Conservation (phyloP, 2,888 invertebrate species). For the Drosophila yooni region DNA sequence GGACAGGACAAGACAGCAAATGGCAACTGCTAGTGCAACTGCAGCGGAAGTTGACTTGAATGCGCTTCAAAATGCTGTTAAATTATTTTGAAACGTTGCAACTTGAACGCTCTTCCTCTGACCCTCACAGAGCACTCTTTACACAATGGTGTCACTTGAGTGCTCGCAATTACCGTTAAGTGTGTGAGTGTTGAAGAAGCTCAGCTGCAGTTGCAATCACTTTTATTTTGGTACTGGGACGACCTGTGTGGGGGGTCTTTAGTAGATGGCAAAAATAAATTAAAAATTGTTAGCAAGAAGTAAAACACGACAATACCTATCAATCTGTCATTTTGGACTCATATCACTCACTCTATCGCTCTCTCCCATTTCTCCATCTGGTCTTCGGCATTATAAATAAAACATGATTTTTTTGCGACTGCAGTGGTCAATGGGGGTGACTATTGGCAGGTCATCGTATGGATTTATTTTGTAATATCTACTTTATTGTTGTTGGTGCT, state of each 20-base stretch:
- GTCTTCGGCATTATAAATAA: constrained; percentile 53
- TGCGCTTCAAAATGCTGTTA: constrained; percentile 81
- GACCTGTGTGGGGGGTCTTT: not conserved
- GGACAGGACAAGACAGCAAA: constrained; percentile 40
- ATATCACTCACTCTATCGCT: not conserved
- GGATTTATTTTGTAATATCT: constrained; percentile 22
- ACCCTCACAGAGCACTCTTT: constrained; percentile 27
- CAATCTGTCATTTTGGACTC: constrained; percentile 34
- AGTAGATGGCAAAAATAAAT: constrained; percentile 39
- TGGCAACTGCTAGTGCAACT: constrained; percentile 25
- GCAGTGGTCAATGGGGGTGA: not conserved
- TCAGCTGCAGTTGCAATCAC: constrained; percentile 53
- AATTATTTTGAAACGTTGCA: constrained; percentile 79
- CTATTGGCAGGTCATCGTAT: constrained; percentile 25
- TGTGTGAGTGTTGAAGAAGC: constrained; percentile 56
- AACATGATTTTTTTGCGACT: constrained; percentile 54
- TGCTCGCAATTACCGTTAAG: constrained; percentile 75
- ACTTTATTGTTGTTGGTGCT: constrained; percentile 26
- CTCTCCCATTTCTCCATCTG: not conserved
- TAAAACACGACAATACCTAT: constrained; percentile 60
- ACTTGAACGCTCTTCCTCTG: constrained; percentile 30
- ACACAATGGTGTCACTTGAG: constrained; percentile 76
- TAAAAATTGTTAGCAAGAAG: constrained; percentile 42
- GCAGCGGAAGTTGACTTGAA: constrained; percentile 78
- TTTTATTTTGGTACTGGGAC: constrained; percentile 11